Evolutionary conservation across 2,797 vertebrate species (phyloP).

Genomic region (Taeniopygia guttata): DNA sequence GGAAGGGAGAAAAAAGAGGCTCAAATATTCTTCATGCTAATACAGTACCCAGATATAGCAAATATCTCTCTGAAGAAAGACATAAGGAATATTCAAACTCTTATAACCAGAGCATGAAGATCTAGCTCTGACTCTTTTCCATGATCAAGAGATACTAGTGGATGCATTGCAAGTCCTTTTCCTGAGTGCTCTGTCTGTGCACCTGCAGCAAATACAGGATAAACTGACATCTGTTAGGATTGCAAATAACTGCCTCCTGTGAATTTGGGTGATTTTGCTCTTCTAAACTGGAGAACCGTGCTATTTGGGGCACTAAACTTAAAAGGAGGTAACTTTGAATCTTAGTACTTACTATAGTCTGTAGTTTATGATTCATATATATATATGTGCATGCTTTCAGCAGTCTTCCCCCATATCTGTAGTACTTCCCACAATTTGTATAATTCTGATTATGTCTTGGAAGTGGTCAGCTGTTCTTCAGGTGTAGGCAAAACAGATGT

Average conservation of each 20-base stretch:
- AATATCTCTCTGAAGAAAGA: background rate
- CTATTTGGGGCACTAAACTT: background rate
- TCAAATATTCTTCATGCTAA: background rate
- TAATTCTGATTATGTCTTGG: background rate
- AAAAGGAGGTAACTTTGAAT: background rate
- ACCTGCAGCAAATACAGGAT: background rate
- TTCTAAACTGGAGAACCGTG: background rate
- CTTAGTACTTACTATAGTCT: background rate
- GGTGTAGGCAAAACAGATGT: background rate
- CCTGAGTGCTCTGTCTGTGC: background rate
- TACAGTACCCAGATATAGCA: background rate
- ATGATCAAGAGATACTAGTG: background rate
- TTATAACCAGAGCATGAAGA: background rate
- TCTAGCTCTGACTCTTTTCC: background rate
- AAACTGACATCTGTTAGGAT: background rate
- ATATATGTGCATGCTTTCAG: background rate
- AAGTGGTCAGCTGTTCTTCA: background rate
- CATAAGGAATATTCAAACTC: background rate
- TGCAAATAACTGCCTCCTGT: background rate
- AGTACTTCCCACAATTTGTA: background rate
- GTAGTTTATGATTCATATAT: background rate
- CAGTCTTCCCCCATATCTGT: background rate
- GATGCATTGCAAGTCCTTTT: background rate
- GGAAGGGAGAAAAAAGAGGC: rapidly evolving
- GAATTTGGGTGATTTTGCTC: background rate